Percentiles rank a stretch among this genome's conserved stretches.
phyloP scores from a whole-genome alignment of 2,797 vertebrate genomes.

The Smutsia gigantea region DNA sequence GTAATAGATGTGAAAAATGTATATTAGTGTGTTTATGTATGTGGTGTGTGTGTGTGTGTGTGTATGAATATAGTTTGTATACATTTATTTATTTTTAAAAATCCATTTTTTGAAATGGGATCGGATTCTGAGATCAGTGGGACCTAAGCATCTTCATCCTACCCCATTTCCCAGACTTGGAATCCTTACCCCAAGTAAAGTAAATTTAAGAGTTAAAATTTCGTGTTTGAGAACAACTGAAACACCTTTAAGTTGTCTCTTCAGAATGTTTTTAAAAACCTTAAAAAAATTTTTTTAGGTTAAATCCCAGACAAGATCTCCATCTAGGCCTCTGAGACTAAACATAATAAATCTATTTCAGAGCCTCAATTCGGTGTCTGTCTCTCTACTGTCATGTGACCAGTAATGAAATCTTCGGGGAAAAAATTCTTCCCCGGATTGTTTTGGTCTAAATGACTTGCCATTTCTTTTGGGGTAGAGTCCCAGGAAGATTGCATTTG shows the following conservation, averaged over 20 bases:
- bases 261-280: constrained; percentile 35
- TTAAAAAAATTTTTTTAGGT: neutral
- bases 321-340: neutral
- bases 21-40: neutral
- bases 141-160: neutral
- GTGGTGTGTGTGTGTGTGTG: neutral
- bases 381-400: neutral
- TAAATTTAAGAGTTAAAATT: constrained; percentile 24
- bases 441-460: neutral
- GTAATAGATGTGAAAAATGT: neutral
- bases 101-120: neutral
- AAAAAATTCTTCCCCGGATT: neutral
- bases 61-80: constrained; percentile 23
- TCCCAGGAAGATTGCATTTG: neutral
- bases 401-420: constrained; percentile 18
- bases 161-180: neutral
- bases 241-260: constrained; percentile 45
- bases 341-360: neutral
- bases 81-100: constrained; percentile 10
- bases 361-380: neutral
- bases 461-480: neutral
- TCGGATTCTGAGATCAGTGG: neutral
- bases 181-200: neutral
- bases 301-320: constrained; percentile 23
- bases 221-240: neutral